A percentile compares a stretch with the other conserved stretches of the same genome.
These are phyloP conservation scores for Bungarus multicinctus DNA, from an alignment of 2,113 vertebrate species.

Conservation along the genomic window DNA sequence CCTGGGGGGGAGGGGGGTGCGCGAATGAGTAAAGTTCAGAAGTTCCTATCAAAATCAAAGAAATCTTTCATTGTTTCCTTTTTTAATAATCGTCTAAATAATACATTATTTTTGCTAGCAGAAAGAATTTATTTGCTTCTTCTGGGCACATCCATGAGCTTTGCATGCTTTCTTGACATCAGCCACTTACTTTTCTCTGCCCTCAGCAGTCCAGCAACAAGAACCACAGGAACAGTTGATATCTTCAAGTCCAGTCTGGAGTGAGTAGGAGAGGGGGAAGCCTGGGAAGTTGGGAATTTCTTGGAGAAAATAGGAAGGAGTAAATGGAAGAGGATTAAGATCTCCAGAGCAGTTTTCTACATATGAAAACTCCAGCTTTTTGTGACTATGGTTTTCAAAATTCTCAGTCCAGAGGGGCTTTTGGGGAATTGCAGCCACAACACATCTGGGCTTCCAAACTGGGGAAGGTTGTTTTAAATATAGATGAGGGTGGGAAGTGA, in stretches of 20 bases:
- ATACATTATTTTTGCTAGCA: neutral
- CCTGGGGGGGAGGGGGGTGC: neutral
- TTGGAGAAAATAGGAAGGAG: neutral
- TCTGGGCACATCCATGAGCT: neutral
- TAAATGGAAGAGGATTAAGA: neutral
- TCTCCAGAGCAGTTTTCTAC: neutral
- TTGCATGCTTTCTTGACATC: neutral
- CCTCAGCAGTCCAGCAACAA: conserved; percentile 13
- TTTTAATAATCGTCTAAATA: neutral
- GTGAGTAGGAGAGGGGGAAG: conserved; percentile 6
- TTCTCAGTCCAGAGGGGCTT: neutral
- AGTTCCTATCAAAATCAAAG: neutral
- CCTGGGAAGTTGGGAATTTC: neutral
- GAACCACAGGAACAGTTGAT: conserved; percentile 8
- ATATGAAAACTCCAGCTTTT: neutral
- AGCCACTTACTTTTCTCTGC: conserved; percentile 1
- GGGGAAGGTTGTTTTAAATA: neutral
- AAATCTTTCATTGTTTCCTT: neutral
- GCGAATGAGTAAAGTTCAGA: neutral
- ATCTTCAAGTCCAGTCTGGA: conserved; percentile 19
- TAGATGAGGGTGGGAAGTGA: neutral
- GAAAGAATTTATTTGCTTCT: neutral
- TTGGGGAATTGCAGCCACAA: neutral
- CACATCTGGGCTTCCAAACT: neutral
- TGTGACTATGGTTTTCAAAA: neutral